Percentiles rank a stretch among this genome's conserved stretches.
phyloP scores from a whole-genome alignment of 2,113 vertebrate genomes.

The Acrocephalus kingi region DNA sequence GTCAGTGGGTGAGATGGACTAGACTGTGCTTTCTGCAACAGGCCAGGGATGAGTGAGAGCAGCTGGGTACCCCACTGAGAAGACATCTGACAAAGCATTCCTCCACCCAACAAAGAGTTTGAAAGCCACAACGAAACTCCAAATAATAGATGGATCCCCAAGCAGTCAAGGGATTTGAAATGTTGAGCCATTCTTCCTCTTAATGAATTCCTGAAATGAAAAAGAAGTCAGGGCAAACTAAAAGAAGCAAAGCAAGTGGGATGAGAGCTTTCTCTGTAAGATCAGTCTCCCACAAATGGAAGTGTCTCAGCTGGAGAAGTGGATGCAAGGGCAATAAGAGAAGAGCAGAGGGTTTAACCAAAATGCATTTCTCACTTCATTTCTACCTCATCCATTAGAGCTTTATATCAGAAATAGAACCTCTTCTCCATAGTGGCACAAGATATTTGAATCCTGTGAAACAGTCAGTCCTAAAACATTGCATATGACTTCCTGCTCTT shows the following conservation, averaged over 20 bases:
- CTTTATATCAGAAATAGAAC: background rate
- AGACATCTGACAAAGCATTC: background rate
- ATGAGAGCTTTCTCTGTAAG: background rate
- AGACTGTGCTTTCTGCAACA: background rate
- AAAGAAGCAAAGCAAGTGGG: background rate
- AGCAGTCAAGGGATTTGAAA: background rate
- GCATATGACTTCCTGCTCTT: background rate
- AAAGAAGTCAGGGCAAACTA: background rate
- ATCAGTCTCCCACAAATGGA: background rate
- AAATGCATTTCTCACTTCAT: background rate
- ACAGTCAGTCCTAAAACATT: background rate
- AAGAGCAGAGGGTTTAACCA: background rate
- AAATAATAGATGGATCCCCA: background rate
- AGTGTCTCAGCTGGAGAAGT: background rate
- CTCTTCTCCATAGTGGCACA: background rate
- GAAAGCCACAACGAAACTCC: background rate
- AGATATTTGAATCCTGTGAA: background rate
- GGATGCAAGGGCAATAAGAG: background rate
- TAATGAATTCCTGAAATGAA: background rate
- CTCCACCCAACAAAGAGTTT: background rate
- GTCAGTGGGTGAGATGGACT: background rate
- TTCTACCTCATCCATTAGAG: background rate
- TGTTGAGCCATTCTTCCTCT: background rate
- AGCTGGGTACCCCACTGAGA: background rate
- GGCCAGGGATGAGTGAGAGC: background rate